Evolutionary conservation across 2,888 invertebrate species (phyloP), one percentile per base, ranked within the genome.

Genomic region (Hedya salicella): DNA sequence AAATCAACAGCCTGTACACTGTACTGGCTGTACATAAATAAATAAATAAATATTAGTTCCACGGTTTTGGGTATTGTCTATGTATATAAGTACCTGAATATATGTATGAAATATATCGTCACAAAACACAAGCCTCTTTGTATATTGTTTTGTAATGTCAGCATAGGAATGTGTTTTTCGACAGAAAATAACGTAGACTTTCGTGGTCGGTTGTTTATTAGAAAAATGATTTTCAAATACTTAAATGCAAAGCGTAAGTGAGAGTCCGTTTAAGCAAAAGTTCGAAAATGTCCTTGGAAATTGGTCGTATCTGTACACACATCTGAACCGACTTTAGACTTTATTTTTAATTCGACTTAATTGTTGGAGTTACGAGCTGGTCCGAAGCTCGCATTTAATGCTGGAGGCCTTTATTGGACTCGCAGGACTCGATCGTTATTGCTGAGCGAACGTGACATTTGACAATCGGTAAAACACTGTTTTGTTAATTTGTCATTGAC

Each of bases 281-380:
- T 25, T 13, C n/a, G 14, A 17, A 40, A 53, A 62, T n/a, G 42
- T 13, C n/a, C 17, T 32, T 17, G 32, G 16, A 30, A 44, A 44
- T 44, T 17, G 32, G 13, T 13, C 44, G 9, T 42, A 54, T 46
- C 44, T 57, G 32, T 70, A 71, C 72, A 70, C 68, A 71, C 69
- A 77, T 82, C 86, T 80, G 83, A 83, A 86, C 84, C 71, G 57
- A n/a, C 57, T 14, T 57, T 46, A 11, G 79, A 83, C 81, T 86
- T 90, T 89, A 89, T 89, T 91, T 89, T 89, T 89, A 88, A 88
- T 89, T 89, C 84, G 82, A 83, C 86, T 89, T 89, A 89, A 90
- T 91, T 90, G 88, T 86, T 69, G 85, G 84, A 89, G 86, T 90
- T 87, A 90, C 89, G 89, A 85, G 80, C 77, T 78, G 62, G 73